Evolutionary conservation across 1,140 invertebrate species (phyloP), one percentile per base, ranked within the genome.

Genomic region (Eulimnadia texana): DNA sequence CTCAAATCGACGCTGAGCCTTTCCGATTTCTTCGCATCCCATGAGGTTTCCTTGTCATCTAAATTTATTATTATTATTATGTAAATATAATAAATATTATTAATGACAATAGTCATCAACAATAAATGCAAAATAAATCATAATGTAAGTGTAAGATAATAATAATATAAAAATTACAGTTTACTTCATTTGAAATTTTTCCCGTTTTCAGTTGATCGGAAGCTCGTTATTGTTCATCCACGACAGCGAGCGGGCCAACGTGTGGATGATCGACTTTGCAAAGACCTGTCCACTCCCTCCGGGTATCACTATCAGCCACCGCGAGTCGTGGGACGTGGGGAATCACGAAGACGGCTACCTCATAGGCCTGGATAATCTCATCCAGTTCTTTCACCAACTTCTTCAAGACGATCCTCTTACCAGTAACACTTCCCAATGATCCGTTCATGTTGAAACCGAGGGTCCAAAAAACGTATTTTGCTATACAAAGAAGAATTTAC

Each of bases 191-290:
- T 53, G 25, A 13, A 56, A 24, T 69, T 76, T 75, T 55, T n/a
- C n/a, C n/a, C n/a, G n/a, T n/a, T n/a, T n/a, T n/a, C 70, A 86
- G 83, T 82, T 98, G n/a, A 95, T 99, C 64, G 95, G 95, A 49
- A 94, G 90, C 71, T 96, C 92, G 23, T 73, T 99, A 53, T 78
- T 99, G 29, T 97, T 99, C 73, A 90, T 98, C 6, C 94, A 97
- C 74, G 93, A 98, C 71, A 78, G 83, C 19, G 80, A 81, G 60
- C 84, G 84, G 67, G 90, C 92, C 3, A 88, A 85, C 62, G 82
- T 97, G 13, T 98, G 94, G 94, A 82, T 99, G 77, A 99, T 98
- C 60, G 95, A 98, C 75, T 99, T 99, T 75, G 95, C 93, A 9
- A 98, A 98, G 74, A 96, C 92, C 1, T 79, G 90, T 53, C 82